phyloP scores from a whole-genome alignment of 92 coral and sea anemone species.

The Phenganax marumi region DNA sequence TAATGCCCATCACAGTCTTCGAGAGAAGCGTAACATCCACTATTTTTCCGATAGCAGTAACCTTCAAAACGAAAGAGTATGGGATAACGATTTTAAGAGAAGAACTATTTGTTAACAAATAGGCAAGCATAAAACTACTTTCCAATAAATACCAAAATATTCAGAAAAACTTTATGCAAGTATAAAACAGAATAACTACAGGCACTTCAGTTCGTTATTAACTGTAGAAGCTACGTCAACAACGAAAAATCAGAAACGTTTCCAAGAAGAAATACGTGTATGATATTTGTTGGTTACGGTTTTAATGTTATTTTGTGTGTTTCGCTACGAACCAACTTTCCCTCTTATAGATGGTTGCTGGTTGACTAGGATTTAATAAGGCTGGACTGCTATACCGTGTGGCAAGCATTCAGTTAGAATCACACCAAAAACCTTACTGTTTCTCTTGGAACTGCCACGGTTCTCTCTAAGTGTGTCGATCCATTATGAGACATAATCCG shows the following conservation, averaged over 20 bases:
- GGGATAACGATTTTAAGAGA: neutral
- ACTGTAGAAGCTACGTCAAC: too few relatives aligned
- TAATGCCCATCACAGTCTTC: conserved; percentile 66
- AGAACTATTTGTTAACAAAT: neutral
- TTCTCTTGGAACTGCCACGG: conserved; percentile 66
- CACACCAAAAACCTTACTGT: conserved; percentile 49
- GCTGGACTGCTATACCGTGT: neutral
- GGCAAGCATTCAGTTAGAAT: neutral
- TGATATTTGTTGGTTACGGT: too few relatives aligned
- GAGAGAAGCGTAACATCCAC: conserved; percentile 67
- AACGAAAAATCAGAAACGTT: too few relatives aligned
- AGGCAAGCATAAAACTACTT: neutral
- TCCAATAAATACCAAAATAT: neutral
- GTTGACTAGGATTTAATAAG: neutral
- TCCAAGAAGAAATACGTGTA: too few relatives aligned
- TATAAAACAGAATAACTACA: too few relatives aligned
- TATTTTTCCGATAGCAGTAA: conserved; percentile 62
- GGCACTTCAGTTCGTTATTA: too few relatives aligned
- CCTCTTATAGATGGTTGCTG: neutral
- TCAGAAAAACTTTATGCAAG: neutral
- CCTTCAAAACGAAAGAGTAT: conserved; percentile 45
- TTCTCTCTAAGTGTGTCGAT: conserved; percentile 71
- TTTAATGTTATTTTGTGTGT: too few relatives aligned
- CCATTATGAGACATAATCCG: conserved; percentile 22
- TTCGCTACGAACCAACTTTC: too few relatives aligned